Evolutionary conservation across 2,888 invertebrate genomes (phyloP).

Genomic region (Apamea monoglypha): DNA sequence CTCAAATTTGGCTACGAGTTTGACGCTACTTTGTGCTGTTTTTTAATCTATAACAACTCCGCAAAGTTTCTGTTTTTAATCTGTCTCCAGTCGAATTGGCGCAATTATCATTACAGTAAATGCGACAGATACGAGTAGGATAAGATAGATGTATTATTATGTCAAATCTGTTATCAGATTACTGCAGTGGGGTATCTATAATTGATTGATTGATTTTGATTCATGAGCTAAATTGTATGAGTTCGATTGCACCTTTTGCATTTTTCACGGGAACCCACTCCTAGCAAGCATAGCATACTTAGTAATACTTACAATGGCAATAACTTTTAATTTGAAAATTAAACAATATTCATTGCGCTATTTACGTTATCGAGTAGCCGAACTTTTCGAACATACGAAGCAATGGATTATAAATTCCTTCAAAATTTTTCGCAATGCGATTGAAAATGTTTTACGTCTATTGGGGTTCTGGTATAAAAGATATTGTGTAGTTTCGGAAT

Average conservation of each 20-base stretch:
- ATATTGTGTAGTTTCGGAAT: neutral
- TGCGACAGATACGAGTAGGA: neutral
- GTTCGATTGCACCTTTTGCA: neutral
- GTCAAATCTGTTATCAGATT: neutral
- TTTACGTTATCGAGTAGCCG: too few relatives aligned
- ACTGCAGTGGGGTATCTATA: neutral
- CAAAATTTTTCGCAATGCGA: too few relatives aligned
- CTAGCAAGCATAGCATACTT: neutral
- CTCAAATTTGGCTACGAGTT: too few relatives aligned
- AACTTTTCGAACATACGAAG: too few relatives aligned
- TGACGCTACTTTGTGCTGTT: too few relatives aligned
- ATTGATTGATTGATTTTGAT: slow-evolving; percentile 17
- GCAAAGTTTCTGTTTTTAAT: too few relatives aligned
- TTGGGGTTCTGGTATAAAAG: neutral
- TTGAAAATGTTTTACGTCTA: too few relatives aligned
- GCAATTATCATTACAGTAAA: neutral
- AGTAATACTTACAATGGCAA: too few relatives aligned
- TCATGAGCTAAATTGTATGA: neutral
- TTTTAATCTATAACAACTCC: neutral
- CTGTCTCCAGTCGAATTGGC: neutral
- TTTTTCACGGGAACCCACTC: neutral
- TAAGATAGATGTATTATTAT: neutral
- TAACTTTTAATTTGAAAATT: too few relatives aligned
- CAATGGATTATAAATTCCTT: too few relatives aligned
- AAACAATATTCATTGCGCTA: too few relatives aligned